A percentile compares a stretch with the other conserved stretches of the same genome.
Evolutionary conservation across 2,113 vertebrate genomes (phyloP).

Genomic region (Pelecanoides urinatrix): DNA sequence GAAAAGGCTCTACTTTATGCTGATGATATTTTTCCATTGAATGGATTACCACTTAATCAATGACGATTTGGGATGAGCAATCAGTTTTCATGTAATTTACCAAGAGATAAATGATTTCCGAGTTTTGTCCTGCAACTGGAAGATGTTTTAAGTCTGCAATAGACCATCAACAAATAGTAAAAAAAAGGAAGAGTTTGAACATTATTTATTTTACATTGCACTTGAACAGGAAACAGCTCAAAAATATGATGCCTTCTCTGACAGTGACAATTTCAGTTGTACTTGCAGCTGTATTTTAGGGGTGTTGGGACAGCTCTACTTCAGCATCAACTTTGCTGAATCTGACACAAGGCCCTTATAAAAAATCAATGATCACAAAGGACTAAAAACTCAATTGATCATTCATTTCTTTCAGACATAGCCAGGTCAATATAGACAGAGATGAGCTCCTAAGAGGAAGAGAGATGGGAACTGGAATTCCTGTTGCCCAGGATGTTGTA

Average conservation of each 20-base stretch:
- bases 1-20: background rate
- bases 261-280: background rate
- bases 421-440: background rate
- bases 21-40: background rate
- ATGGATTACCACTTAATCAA: background rate
- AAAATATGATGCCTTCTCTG: background rate
- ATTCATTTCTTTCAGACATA: background rate
- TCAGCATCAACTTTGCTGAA: background rate
- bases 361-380: background rate
- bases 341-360: background rate
- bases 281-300: background rate
- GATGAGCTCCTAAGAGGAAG: background rate
- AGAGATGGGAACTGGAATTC: background rate
- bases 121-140: background rate
- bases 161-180: background rate
- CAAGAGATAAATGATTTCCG: background rate
- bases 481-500: background rate
- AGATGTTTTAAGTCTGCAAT: background rate
- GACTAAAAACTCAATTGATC: background rate
- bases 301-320: background rate
- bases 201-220: background rate
- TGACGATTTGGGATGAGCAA: background rate
- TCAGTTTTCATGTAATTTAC: background rate
- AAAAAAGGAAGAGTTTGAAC: background rate
- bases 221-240: background rate